phyloP scores from a whole-genome alignment of 1,140 invertebrate genomes.

The Drosophila suzukii region DNA sequence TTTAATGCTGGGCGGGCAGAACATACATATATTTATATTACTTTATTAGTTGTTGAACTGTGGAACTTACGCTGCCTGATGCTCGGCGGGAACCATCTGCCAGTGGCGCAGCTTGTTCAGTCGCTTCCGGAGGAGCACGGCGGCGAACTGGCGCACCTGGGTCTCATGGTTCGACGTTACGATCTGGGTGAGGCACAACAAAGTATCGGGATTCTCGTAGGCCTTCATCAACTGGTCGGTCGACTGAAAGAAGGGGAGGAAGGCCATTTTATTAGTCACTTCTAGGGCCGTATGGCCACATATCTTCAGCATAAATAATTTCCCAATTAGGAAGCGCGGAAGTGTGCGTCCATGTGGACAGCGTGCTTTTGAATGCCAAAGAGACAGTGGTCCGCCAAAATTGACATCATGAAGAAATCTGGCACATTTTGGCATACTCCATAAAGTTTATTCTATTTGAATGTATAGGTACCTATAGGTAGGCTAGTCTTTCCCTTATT shows the following conservation, averaged over 20 bases:
- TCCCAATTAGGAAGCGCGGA: not conserved
- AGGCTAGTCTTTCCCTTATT: too few relatives aligned
- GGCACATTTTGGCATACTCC: too few relatives aligned
- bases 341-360: slow-evolving; percentile 7
- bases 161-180: slow-evolving; percentile 85
- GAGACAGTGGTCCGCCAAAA: not conserved
- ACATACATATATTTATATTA: too few relatives aligned
- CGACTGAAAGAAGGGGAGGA: slow-evolving; percentile 84
- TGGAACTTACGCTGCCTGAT: slow-evolving; percentile 85
- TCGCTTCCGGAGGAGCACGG: slow-evolving; percentile 87
- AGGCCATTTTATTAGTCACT: slow-evolving; percentile 12
- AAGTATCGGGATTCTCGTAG: slow-evolving; percentile 87
- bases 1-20: slow-evolving; percentile 85
- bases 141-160: slow-evolving; percentile 89
- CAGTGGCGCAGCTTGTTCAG: slow-evolving; percentile 87
- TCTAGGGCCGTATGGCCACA: slow-evolving; percentile 10
- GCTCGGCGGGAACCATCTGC: slow-evolving; percentile 86
- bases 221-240: slow-evolving; percentile 87
- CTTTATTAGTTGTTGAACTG: not conserved
- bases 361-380: slow-evolving; percentile 18
- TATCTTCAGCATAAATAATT: slow-evolving; percentile 22
- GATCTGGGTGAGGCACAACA: slow-evolving; percentile 86
- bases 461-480: too few relatives aligned
- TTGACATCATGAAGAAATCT: too few relatives aligned
- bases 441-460: too few relatives aligned